Evolutionary conservation across 1,140 invertebrate genomes (phyloP).

Genomic region (Euborellia annulipes): DNA sequence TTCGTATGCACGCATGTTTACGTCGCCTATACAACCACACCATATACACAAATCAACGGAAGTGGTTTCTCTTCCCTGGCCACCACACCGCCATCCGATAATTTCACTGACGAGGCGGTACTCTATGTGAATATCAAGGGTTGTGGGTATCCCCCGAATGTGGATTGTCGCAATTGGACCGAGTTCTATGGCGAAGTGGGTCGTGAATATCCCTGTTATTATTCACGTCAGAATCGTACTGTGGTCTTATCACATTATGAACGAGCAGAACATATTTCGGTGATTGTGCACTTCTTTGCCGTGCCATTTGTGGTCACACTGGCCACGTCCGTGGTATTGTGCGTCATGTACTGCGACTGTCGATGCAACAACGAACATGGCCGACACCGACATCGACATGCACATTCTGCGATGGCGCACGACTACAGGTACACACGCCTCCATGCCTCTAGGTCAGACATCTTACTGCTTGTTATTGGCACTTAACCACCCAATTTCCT

Average conservation of each 20-base stretch:
- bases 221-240: slow-evolving; percentile 61
- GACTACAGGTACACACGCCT: slow-evolving; percentile 17
- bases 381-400: slow-evolving; percentile 29
- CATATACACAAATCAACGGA: slow-evolving; percentile 1
- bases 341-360: slow-evolving; percentile 71
- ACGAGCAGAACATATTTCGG: slow-evolving; percentile 55
- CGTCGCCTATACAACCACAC: slow-evolving; percentile 50
- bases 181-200: slow-evolving; percentile 55
- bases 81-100: not conserved
- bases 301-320: slow-evolving; percentile 66
- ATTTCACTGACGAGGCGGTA: slow-evolving; percentile 38
- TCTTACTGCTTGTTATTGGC: too few species aligned
- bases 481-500: too few species aligned
- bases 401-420: slow-evolving; percentile 37
- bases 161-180: slow-evolving; percentile 72
- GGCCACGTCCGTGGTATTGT: slow-evolving; percentile 62
- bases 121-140: slow-evolving; percentile 66
- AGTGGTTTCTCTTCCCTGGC: not conserved
- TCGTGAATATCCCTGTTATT: slow-evolving; percentile 64
- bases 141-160: slow-evolving; percentile 74
- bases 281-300: slow-evolving; percentile 64
- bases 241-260: slow-evolving; percentile 67
- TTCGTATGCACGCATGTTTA: slow-evolving; percentile 74
- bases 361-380: slow-evolving; percentile 35
- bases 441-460: too few species aligned